These are phyloP conservation scores for Drosophila prolongata DNA, from an alignment of 2,888 invertebrate genomes.

Conservation along the genomic window DNA sequence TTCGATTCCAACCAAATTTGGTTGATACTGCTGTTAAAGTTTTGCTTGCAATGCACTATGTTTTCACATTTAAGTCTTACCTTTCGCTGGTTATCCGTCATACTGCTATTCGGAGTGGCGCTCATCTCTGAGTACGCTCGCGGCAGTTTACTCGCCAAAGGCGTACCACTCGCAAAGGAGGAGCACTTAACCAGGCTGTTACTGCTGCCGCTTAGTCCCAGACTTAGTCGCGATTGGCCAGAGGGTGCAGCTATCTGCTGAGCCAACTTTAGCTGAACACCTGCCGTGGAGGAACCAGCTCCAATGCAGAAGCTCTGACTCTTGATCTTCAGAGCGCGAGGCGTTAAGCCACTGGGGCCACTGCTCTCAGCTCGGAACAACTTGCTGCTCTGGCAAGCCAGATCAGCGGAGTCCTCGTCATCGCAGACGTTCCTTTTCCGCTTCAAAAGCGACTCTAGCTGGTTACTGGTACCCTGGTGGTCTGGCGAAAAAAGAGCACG, in stretches of 20 bases:
- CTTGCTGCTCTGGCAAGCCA: conserved; percentile 73
- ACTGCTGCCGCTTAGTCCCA: conserved; percentile 61
- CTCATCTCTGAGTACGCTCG: conserved; percentile 77
- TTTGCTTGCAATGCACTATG: too few species aligned
- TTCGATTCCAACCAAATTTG: too few species aligned
- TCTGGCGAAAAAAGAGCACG: conserved; percentile 89
- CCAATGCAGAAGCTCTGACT: conserved; percentile 84
- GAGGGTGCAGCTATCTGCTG: conserved; percentile 16
- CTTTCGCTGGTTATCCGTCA: conserved; percentile 83
- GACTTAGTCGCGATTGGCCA: conserved; percentile 22
- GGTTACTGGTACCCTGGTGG: conserved; percentile 44
- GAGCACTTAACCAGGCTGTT: conserved; percentile 39
- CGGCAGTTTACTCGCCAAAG: conserved; percentile 59
- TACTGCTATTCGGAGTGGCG: conserved; percentile 60
- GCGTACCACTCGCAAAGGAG: conserved; percentile 37
- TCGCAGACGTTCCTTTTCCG: conserved; percentile 77
- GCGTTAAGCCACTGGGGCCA: conserved; percentile 70
- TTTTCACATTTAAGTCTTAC: too few species aligned
- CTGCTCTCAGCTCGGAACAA: conserved; percentile 58
- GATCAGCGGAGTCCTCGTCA: conserved; percentile 70
- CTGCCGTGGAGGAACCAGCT: conserved; percentile 77
- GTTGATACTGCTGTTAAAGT: too few species aligned
- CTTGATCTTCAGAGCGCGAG: conserved; percentile 83
- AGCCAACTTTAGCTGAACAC: conserved; percentile 4
- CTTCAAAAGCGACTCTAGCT: conserved; percentile 78